Evolutionary conservation across 2,113 vertebrate genomes (phyloP).

Genomic region (Mellivora capensis): DNA sequence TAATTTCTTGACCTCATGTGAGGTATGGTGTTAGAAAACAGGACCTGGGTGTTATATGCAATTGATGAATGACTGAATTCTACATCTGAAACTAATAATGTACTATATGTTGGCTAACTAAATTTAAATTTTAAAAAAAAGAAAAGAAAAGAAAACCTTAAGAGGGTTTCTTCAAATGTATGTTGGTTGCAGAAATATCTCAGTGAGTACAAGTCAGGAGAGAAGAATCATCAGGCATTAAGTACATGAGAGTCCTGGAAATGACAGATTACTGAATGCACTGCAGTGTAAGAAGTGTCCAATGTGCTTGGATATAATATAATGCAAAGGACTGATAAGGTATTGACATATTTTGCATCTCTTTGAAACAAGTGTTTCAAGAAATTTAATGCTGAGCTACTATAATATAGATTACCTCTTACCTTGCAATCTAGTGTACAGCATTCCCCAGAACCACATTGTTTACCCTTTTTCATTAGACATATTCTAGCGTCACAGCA

Average conservation of each 20-base stretch:
- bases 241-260: neutral
- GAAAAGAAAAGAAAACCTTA: neutral
- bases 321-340: neutral
- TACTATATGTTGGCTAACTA: neutral
- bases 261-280: neutral
- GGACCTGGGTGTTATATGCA: neutral
- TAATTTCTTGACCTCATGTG: neutral
- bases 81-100: neutral
- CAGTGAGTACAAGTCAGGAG: neutral
- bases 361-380: neutral
- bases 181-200: neutral
- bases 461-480: accelerated
- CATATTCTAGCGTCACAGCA: conserved; percentile 54
- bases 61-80: neutral
- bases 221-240: neutral
- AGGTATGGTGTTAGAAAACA: neutral
- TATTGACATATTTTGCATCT: neutral
- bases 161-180: neutral
- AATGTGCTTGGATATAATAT: neutral
- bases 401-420: neutral
- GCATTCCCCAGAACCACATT: conserved; percentile 60
- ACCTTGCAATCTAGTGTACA: conserved; percentile 26
- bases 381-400: neutral
- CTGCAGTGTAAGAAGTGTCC: neutral
- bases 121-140: neutral